These are phyloP conservation scores for Leptopilina boulardi DNA, from an alignment of 1,140 invertebrate species.

Conservation along the genomic window DNA sequence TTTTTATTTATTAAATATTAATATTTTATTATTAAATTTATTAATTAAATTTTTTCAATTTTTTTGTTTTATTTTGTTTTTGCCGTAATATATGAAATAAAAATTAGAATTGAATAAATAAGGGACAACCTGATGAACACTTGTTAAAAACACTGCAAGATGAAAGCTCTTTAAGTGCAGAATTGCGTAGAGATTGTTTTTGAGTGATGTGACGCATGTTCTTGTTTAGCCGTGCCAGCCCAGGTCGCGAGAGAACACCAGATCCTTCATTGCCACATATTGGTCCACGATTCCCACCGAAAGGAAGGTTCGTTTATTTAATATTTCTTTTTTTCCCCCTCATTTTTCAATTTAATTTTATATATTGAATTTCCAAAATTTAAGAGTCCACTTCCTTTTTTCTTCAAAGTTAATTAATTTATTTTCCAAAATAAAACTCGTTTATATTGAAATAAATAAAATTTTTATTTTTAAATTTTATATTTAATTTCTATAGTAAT, in stretches of 20 bases:
- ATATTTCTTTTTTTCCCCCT: conserved; percentile 34
- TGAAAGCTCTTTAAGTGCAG: conserved; percentile 37
- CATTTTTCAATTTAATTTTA: neutral
- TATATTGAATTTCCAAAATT: neutral
- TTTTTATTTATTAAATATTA: too few species aligned
- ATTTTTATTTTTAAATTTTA: too few species aligned
- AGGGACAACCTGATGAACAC: neutral
- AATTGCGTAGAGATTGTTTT: conserved; percentile 67
- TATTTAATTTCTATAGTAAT: too few species aligned
- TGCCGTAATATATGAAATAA: neutral
- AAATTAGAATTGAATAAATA: neutral
- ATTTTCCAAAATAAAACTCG: too few species aligned
- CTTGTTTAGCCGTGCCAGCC: conserved; percentile 87
- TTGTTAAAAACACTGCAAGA: conserved; percentile 30
- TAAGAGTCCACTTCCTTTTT: neutral
- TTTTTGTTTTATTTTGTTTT: conserved; percentile 6
- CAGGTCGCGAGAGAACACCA: conserved; percentile 86
- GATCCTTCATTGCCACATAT: conserved; percentile 89
- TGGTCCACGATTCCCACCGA: conserved; percentile 89
- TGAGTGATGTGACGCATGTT: conserved; percentile 79
- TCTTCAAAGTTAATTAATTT: too few species aligned
- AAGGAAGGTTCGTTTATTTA: conserved; percentile 81
- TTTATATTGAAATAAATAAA: too few species aligned
- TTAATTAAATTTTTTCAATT: neutral
- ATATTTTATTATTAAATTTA: too few species aligned